Evolutionary conservation across 2,888 invertebrate genomes (phyloP), one percentile per base, ranked within the genome.

Genomic region (Stenchaetothrips biformis): DNA sequence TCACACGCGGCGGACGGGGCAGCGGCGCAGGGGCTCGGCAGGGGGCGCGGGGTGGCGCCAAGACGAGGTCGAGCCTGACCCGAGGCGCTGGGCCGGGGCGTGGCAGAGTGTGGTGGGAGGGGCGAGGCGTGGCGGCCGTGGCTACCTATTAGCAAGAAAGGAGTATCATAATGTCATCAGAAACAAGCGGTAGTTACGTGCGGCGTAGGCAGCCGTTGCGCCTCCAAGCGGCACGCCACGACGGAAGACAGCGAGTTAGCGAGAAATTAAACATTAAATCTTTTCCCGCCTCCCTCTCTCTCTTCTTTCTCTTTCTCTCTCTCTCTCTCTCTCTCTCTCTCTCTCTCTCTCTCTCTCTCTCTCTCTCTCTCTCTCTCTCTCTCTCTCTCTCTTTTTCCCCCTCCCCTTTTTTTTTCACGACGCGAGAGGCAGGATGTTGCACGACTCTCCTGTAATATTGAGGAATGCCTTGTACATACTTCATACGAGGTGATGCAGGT

Each of bases 211-310:
- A 21, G 67, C 37, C 37, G 37, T 37, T 2, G 53, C 67, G 79
- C 80, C 78, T 53, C 79, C 79, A 79, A 79, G 79, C 67, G 53
- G 80, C 62, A 49, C 80, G 78, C 37, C 49, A 79, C 83, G 83
- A 83, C 83, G 83, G 83, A 13, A 18, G 53, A 13, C 0, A 18
- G 11, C 13, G 18, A 53, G 53, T 13, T 53, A 18, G 53, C 13
- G 53, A 53, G 11, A 53, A 13, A 53, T 53, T 53, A 53, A 53
- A 53, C 16, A 53, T 53, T 53, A 53, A 18, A 18, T 18, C 18
- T 18, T 53, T 53, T 18, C 53, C 53, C 53, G 53, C 53, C n/a
- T n/a, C n/a, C n/a, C n/a, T n/a, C n/a, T n/a, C n/a, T n/a, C n/a
- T n/a, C n/a, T n/a, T n/a, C n/a, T n/a, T n/a, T n/a, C n/a, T n/a